Evolutionary conservation across 2,113 vertebrate species (phyloP), one percentile per base, ranked within the genome.

Genomic region (Pangasianodon gigas): DNA sequence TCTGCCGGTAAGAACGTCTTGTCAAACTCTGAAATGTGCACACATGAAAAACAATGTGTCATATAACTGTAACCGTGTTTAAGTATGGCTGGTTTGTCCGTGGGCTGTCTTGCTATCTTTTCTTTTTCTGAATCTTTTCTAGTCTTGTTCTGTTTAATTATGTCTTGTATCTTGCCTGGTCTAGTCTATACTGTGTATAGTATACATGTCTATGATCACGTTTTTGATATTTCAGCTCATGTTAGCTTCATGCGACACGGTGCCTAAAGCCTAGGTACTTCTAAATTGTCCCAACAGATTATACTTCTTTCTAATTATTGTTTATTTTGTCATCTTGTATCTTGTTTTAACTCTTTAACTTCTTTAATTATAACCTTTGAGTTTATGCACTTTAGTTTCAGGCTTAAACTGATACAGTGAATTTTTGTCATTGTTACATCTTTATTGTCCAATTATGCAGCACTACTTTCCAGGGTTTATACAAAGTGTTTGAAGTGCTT

Each of bases 11-110:
- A 37, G 84, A 77, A 60, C 46, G 54, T 83, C 88, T 89, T 56
- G 80, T 26, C 6, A 79, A 91, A 79, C 37, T 87, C 90, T 91
- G 67, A 26, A 83, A 86, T 24, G n/a, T 13, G 32, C 2, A 56
- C 3, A 84, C 9, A 29, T 7, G 13, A 80, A 41, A 88, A 81
- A 80, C 69, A 37, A 29, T 51, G 32, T 8, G 56, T 75, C 13
- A 84, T 82, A 32, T 19, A 60, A 24, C 10, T 0, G 11, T 10
- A 37, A 13, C 29, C 32, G 2, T 37, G n/a, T n/a, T 21, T 1
- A 13, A n/a, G 16, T 7, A 24, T 18, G 32, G 13, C 18, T 37
- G 37, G 58, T 54, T 82, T 56, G 24, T 48, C 24, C 1, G 0
- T 77, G 8, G 1, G 44, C 21, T 77, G 26, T 82, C 8, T 18